Evolutionary conservation across 64 coral and sea anemone species (phyloP).

Genomic region (Pocillopora damicornis): DNA sequence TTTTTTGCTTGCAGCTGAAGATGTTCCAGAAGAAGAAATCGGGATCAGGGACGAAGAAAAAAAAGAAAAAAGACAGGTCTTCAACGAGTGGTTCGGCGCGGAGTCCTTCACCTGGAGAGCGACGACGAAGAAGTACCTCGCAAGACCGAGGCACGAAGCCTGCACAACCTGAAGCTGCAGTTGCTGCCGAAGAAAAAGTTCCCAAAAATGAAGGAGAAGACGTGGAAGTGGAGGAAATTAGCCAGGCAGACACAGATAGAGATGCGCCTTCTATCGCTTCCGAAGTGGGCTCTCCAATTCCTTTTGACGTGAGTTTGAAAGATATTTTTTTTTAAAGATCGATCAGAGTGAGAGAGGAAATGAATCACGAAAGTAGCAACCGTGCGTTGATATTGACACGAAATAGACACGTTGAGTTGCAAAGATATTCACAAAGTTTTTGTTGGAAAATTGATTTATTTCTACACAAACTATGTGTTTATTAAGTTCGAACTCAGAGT

Average conservation of each 20-base stretch:
- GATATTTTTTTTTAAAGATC: background rate
- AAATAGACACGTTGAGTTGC: background rate
- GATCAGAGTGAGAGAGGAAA: background rate
- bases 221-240: slow-evolving; percentile 67
- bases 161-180: slow-evolving; percentile 33
- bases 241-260: slow-evolving; percentile 89
- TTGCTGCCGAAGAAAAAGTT: slow-evolving; percentile 39
- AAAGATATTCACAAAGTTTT: background rate
- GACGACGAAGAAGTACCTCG: slow-evolving; percentile 44
- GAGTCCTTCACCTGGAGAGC: slow-evolving; percentile 50
- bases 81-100: slow-evolving; percentile 47
- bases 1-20: slow-evolving; percentile 52
- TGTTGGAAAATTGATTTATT: background rate
- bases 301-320: slow-evolving; percentile 70
- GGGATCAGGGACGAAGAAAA: slow-evolving; percentile 69
- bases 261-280: slow-evolving; percentile 89
- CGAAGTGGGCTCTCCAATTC: slow-evolving; percentile 81
- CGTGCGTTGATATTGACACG: background rate
- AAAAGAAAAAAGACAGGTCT: slow-evolving; percentile 75
- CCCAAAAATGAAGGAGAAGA: slow-evolving; percentile 54
- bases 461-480: background rate
- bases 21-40: slow-evolving; percentile 95
- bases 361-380: slow-evolving; percentile 1
- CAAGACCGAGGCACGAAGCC: slow-evolving; percentile 29
- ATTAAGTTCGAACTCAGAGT: background rate